Conservation (phyloP, 2,888 invertebrate genomes). For the Stenchaetothrips biformis region DNA sequence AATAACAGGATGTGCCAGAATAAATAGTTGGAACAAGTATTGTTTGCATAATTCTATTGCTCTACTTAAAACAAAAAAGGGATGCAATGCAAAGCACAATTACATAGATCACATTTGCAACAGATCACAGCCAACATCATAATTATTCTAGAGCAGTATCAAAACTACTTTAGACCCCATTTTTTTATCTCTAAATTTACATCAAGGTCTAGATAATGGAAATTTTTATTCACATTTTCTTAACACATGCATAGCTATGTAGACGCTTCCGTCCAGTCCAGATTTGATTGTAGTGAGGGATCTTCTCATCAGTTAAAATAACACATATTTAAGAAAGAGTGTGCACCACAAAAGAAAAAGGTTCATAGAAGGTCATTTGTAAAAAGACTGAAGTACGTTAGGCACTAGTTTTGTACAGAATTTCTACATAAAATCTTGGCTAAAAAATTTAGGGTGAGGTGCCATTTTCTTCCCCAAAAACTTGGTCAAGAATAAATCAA, state of each 20-base stretch:
- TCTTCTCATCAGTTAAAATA: no score
- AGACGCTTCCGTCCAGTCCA: no score
- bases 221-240: not conserved
- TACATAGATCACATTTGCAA: constrained; percentile 22
- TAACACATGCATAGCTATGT: not conserved
- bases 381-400: not conserved
- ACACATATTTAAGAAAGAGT: not conserved
- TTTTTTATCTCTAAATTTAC: not conserved
- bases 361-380: not conserved
- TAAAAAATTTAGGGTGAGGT: no score
- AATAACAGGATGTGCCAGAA: no score
- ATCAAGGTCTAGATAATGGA: not conserved
- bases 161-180: not conserved
- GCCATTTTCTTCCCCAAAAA: not conserved
- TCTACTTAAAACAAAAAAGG: constrained; percentile 3
- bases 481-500: not conserved
- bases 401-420: not conserved
- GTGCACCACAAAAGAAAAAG: not conserved
- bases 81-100: constrained; percentile 8
- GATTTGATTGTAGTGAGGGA: no score
- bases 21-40: no score
- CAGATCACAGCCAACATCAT: constrained; percentile 22
- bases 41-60: not conserved
- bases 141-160: not conserved
- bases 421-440: not conserved